Conservation (phyloP, 2,113 vertebrate species). For the Seriola rivoliana region DNA sequence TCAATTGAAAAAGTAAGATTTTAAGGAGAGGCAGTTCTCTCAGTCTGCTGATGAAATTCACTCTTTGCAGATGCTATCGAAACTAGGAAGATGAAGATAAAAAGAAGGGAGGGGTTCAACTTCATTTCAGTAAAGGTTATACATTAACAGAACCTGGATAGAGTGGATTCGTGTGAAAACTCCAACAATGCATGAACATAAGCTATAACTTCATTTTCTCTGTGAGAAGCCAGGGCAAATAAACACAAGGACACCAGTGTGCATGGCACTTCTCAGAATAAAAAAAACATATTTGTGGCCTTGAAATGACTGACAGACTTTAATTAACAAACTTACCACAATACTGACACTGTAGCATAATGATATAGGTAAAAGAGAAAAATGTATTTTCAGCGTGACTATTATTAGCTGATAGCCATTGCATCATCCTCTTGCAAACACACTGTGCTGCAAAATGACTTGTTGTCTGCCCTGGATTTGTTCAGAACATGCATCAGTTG, state of each 20-base stretch:
- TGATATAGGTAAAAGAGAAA: neutral
- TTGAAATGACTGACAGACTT: neutral
- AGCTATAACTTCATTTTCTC: constrained; percentile 8
- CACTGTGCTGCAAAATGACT: neutral
- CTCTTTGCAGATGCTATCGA: too few relatives aligned
- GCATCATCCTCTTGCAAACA: constrained; percentile 2
- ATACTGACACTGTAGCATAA: neutral
- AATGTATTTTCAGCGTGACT: neutral
- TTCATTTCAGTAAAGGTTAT: neutral
- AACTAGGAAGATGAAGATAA: neutral
- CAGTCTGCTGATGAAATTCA: neutral
- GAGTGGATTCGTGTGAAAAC: constrained; percentile 9
- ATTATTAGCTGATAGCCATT: neutral
- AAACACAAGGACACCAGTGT: neutral
- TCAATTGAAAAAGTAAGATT: neutral
- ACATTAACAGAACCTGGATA: neutral
- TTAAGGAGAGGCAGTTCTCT: neutral
- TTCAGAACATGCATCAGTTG: neutral
- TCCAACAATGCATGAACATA: neutral
- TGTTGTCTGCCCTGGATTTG: neutral
- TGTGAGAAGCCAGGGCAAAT: neutral
- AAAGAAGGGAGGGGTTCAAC: neutral
- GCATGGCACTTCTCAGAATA: neutral
- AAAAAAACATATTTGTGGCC: neutral
- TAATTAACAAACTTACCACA: too few relatives aligned